These are phyloP conservation scores for Orius laevigatus DNA, from an alignment of 1,140 invertebrate genomes.

Conservation along the genomic window DNA sequence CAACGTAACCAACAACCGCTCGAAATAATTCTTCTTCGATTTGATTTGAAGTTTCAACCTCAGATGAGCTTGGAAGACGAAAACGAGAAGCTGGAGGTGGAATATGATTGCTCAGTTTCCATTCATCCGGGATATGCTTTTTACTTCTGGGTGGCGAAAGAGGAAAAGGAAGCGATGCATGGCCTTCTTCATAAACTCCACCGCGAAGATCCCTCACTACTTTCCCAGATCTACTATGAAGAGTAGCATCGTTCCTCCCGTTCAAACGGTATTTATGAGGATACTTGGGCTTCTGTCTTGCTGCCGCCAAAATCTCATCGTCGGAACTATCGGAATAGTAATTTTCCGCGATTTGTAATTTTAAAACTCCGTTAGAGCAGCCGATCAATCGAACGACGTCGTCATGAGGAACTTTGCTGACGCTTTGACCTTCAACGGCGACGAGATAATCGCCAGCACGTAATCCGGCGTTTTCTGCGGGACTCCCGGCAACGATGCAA, in stretches of 20 bases:
- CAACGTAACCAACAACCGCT: slow-evolving; percentile 82
- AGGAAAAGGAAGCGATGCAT: slow-evolving; percentile 5
- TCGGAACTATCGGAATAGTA: slow-evolving; percentile 75
- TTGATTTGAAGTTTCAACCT: slow-evolving; percentile 21
- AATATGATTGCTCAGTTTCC: slow-evolving; percentile 28
- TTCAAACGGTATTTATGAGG: slow-evolving; percentile 31
- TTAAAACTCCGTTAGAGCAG: slow-evolving; percentile 57
- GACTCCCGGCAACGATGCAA: slow-evolving; percentile 69
- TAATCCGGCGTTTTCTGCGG: slow-evolving; percentile 68
- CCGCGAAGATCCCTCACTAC: slow-evolving; percentile 36
- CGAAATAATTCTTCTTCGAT: slow-evolving; percentile 52
- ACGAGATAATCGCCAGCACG: slow-evolving; percentile 81
- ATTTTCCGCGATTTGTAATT: slow-evolving; percentile 73
- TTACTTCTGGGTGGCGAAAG: slow-evolving; percentile 20
- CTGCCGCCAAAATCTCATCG: slow-evolving; percentile 41
- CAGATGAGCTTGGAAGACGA: slow-evolving; percentile 17
- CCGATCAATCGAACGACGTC: slow-evolving; percentile 83
- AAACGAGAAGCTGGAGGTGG: slow-evolving; percentile 30
- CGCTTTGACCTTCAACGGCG: slow-evolving; percentile 76
- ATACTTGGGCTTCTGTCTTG: slow-evolving; percentile 43
- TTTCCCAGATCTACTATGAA: slow-evolving; percentile 34
- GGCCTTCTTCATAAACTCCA: slow-evolving; percentile 32
- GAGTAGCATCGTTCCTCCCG: slow-evolving; percentile 22
- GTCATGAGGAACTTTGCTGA: slow-evolving; percentile 77
- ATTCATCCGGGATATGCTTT: slow-evolving; percentile 25